Conservation (phyloP, 30 jellyfish, hydroid and myxozoan species). For the Pelagia noctiluca region DNA sequence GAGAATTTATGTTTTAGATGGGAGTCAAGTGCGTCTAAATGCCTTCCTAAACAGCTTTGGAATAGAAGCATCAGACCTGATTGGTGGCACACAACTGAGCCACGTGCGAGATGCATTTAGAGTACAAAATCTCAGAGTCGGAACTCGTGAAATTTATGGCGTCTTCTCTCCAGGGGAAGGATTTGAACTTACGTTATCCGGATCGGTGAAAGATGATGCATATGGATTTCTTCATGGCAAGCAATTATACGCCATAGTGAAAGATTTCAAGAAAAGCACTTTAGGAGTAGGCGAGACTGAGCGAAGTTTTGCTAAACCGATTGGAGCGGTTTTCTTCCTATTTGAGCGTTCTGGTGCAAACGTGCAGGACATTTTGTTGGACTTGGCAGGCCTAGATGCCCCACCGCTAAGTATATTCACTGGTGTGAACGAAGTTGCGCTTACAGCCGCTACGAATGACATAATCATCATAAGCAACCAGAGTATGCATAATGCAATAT, state of each 20-base stretch:
- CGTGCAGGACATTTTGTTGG: constrained; percentile 15
- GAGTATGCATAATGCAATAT: background rate
- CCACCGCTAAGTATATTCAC: constrained; percentile 30
- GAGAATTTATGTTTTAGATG: background rate
- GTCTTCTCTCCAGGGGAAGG: constrained; percentile 57
- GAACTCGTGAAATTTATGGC: constrained; percentile 14
- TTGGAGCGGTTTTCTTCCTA: constrained; percentile 20
- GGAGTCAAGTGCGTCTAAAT: background rate
- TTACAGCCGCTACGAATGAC: constrained; percentile 31
- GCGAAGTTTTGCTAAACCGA: constrained; percentile 35
- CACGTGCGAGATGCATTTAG: constrained; percentile 17
- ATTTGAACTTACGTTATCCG: constrained; percentile 28
- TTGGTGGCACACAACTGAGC: background rate
- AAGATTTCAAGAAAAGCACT: background rate
- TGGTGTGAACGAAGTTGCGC: constrained; percentile 22
- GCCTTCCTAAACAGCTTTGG: constrained; percentile 10
- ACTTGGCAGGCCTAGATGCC: constrained; percentile 18
- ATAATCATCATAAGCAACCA: constrained; percentile 17
- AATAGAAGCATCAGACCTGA: background rate
- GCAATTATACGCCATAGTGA: constrained; percentile 15
- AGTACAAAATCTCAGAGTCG: background rate
- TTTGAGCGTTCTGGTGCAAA: constrained; percentile 2
- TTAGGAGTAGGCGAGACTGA: background rate
- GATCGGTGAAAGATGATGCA: constrained; percentile 26
- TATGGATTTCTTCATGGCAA: constrained; percentile 16